These are phyloP conservation scores for Gymnobelideus leadbeateri DNA, from an alignment of 2,113 vertebrate species.

Conservation along the genomic window DNA sequence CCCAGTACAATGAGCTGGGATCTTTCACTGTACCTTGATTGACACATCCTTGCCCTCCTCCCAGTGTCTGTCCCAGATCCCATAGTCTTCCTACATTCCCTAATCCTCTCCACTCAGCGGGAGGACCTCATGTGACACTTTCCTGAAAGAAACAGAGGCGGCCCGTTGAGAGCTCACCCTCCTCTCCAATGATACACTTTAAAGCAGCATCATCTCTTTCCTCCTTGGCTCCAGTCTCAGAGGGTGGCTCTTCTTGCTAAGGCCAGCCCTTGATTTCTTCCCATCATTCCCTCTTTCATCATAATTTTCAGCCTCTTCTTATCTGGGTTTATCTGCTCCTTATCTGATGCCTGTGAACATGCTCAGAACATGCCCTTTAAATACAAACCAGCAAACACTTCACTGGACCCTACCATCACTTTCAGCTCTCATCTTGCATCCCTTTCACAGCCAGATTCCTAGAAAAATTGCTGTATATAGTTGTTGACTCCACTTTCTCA, in stretches of 20 bases:
- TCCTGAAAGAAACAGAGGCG: background rate
- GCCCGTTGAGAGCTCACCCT: background rate
- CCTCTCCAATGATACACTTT: background rate
- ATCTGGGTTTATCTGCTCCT: background rate
- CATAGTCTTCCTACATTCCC: background rate
- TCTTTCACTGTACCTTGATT: background rate
- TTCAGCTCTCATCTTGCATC: background rate
- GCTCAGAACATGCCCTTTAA: background rate
- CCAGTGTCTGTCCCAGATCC: background rate
- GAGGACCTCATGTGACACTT: background rate
- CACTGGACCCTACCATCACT: background rate
- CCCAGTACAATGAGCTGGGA: background rate
- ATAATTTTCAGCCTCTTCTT: background rate
- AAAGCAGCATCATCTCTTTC: background rate
- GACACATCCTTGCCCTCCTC: background rate
- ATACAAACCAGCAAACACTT: background rate
- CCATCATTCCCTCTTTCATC: background rate
- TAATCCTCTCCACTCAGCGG: background rate
- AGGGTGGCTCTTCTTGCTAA: background rate
- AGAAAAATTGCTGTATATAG: background rate
- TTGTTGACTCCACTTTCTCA: background rate
- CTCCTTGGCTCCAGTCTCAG: background rate
- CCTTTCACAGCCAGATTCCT: background rate
- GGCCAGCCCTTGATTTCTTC: background rate
- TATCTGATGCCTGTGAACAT: background rate